Conservation (phyloP, 2,797 vertebrate species). For the Betta splendens region DNA sequence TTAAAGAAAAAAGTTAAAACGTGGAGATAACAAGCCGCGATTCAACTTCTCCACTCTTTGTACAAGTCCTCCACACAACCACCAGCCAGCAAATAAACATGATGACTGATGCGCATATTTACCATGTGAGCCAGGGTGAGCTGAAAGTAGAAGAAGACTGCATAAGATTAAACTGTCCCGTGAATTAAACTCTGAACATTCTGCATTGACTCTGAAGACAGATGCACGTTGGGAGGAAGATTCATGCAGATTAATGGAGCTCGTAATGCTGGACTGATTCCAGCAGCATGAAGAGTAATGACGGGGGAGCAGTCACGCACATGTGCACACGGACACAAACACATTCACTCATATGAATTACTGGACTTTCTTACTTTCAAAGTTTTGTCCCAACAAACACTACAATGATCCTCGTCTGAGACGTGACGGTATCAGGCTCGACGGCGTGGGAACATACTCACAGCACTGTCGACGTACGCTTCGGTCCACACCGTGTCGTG, state of each 20-base stretch:
- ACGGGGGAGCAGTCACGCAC: slow-evolving; percentile 49
- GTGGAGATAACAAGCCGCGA: slow-evolving; percentile 1
- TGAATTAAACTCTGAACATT: slow-evolving; percentile 38
- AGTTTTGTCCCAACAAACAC: not conserved
- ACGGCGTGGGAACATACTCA: slow-evolving; percentile 77
- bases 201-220: slow-evolving; percentile 50
- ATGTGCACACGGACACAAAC: slow-evolving; percentile 19
- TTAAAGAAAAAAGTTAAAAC: slow-evolving; percentile 20
- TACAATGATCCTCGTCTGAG: not conserved
- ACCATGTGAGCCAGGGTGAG: slow-evolving; percentile 98
- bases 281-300: slow-evolving; percentile 68
- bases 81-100: not conserved
- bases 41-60: slow-evolving; percentile 35
- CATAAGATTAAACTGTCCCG: slow-evolving; percentile 49
- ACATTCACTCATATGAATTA: too few species aligned
- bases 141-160: slow-evolving; percentile 81
- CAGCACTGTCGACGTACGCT: slow-evolving; percentile 95
- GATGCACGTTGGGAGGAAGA: slow-evolving; percentile 37
- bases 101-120: slow-evolving; percentile 71
- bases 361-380: too few species aligned
- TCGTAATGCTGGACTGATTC: slow-evolving; percentile 75
- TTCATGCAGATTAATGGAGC: slow-evolving; percentile 74
- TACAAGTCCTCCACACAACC: not conserved
- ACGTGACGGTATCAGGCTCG: not conserved
- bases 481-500: slow-evolving; percentile 97